Evolutionary conservation across 2,113 vertebrate species (phyloP), one percentile per base, ranked within the genome.

Genomic region (Alexandromys fortis): DNA sequence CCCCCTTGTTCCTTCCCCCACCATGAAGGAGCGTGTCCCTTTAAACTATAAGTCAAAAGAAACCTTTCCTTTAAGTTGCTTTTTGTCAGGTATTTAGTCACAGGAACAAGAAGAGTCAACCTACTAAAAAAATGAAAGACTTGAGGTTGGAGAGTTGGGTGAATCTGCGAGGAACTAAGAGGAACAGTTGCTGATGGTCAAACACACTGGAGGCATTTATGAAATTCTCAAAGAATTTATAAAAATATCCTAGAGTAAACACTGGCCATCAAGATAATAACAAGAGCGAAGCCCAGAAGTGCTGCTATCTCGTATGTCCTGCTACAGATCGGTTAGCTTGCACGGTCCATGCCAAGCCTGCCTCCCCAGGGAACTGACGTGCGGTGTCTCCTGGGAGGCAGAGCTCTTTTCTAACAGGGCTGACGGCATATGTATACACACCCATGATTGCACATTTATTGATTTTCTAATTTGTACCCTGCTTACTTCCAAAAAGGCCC

Each of bases 381-480:
- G 0, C 67, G 7, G 22, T 3, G 14, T 83, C 92, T 73, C 52
- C 3, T 65, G 95, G 96, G 87, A 91, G 10, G 49, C 35, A 61
- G 11, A 26, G 30, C 72, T 96, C 91, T 95, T 89, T 96, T 30
- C 93, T 81, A 92, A 72, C 81, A 92, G 72, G 90, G 88, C 83
- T 33, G 7, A 72, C 77, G 95, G 92, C 97, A 65, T 47, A 78
- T 85, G 96, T 87, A 95, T n/a, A 96, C 90, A 94, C 86, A 76
- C 55, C 92, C 96, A 47, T 90, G 95, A 97, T 83, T 89, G 94
- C 90, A 94, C 96, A 95, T 61, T 77, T 94, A 97, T 95, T 92
- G 96, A 95, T 97, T 96, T 86, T 96, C 95, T 97, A 95, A 96
- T 98, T 95, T 97, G 96, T 92, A 89, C 86, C 96, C 95, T 93